A percentile compares a stretch with the other conserved stretches of the same genome.
Evolutionary conservation across 2,113 vertebrate species (phyloP).

Genomic region (Leucosticte australis): DNA sequence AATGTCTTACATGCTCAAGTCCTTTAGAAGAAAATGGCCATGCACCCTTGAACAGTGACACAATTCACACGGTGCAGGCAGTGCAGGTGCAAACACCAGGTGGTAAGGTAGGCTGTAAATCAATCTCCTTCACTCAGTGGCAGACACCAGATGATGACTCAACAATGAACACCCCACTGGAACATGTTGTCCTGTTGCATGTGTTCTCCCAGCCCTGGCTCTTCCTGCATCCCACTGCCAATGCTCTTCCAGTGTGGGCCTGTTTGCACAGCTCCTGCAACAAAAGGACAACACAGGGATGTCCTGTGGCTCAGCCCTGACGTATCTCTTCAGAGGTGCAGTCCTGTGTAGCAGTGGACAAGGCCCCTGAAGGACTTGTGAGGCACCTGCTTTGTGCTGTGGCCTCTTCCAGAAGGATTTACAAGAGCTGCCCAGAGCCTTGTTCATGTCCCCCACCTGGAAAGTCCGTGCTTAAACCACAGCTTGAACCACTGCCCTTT

Average conservation of each 20-base stretch:
- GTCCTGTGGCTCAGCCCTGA: not conserved
- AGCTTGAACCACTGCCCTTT: not conserved
- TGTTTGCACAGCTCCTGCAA: not conserved
- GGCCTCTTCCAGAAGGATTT: not conserved
- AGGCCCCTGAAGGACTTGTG: not conserved
- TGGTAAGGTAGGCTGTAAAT: not conserved
- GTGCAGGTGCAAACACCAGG: not conserved
- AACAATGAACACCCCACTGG: not conserved
- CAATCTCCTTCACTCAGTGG: not conserved
- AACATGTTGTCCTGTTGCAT: not conserved
- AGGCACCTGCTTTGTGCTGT: not conserved
- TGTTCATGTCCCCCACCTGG: not conserved
- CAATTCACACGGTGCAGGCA: not conserved
- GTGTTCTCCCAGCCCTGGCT: not conserved
- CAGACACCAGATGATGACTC: not conserved
- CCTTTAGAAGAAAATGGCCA: not conserved
- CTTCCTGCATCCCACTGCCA: not conserved
- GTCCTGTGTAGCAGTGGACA: not conserved
- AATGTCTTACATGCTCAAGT: not conserved
- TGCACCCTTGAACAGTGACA: rapidly evolving
- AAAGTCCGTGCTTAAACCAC: not conserved
- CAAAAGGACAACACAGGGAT: not conserved
- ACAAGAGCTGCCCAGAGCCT: not conserved
- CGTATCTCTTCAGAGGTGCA: not conserved
- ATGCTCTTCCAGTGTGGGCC: not conserved